These are phyloP conservation scores for Tetragonisca angustula DNA, from an alignment of 2,888 invertebrate genomes.

Conservation along the genomic window DNA sequence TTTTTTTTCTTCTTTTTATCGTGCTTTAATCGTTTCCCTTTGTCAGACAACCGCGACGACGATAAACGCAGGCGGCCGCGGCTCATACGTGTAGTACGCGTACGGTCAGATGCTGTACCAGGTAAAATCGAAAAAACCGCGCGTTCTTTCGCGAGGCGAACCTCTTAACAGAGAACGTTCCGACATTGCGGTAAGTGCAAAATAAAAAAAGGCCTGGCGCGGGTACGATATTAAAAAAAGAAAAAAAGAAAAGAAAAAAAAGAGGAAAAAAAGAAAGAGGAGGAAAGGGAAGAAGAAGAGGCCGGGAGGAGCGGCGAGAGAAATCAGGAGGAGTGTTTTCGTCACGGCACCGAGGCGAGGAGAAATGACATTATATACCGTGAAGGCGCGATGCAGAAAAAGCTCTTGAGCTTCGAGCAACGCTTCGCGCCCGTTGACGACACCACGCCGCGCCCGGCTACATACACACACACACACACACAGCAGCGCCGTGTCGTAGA, in stretches of 20 bases:
- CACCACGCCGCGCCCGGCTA: constrained; percentile 45
- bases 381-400: constrained; percentile 78
- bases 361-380: constrained; percentile 75
- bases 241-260: background rate
- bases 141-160: constrained; percentile 46
- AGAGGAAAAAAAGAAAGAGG: background rate
- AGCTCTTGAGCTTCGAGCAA: constrained; percentile 74
- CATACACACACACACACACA: background rate
- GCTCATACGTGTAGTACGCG: constrained; percentile 5
- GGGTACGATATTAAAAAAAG: constrained; percentile 45
- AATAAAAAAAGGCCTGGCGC: constrained; percentile 53
- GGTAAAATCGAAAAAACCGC: constrained; percentile 39
- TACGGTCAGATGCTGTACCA: constrained; percentile 13
- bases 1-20: background rate
- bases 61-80: constrained; percentile 31
- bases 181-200: constrained; percentile 61
- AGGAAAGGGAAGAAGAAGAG: too few relatives aligned
- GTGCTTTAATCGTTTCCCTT: constrained; percentile 46
- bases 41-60: constrained; percentile 30
- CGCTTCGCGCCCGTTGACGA: constrained; percentile 65
- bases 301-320: constrained; percentile 40
- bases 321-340: constrained; percentile 62
- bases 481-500: constrained; percentile 27
- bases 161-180: constrained; percentile 57
- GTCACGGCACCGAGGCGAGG: constrained; percentile 66